Conservation (phyloP, 2,113 vertebrate genomes). For the Cochlearius cochlearius region DNA sequence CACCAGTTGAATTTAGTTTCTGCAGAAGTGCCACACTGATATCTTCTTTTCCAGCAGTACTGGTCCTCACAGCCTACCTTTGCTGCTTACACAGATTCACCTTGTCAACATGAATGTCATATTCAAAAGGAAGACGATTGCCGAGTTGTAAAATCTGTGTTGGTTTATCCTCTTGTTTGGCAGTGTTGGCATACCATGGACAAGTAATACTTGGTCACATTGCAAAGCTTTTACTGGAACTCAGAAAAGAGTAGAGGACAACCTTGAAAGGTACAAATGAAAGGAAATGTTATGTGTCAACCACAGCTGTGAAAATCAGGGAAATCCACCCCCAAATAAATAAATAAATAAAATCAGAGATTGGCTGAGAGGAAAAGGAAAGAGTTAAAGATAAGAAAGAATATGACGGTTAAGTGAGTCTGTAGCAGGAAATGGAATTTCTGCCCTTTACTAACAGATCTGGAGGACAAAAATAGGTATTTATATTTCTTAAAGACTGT, state of each 20-base stretch:
- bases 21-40: neutral
- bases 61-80: neutral
- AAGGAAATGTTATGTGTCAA: neutral
- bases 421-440: neutral
- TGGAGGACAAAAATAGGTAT: neutral
- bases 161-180: neutral
- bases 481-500: neutral
- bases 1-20: neutral
- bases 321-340: neutral
- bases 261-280: neutral
- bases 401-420: neutral
- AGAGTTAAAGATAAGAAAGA: neutral
- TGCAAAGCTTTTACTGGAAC: neutral
- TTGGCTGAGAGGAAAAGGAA: neutral
- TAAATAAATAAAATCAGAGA: neutral
- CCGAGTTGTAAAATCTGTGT: neutral
- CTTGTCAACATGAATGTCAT: neutral
- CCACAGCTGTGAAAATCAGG: neutral
- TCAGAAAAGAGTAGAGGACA: neutral
- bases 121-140: neutral
- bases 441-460: neutral
- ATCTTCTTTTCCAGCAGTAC: neutral
- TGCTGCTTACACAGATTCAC: neutral
- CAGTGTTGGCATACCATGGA: neutral
- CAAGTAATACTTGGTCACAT: neutral